phyloP scores from a whole-genome alignment of 2,888 invertebrate genomes.

The Phasia obesa region DNA sequence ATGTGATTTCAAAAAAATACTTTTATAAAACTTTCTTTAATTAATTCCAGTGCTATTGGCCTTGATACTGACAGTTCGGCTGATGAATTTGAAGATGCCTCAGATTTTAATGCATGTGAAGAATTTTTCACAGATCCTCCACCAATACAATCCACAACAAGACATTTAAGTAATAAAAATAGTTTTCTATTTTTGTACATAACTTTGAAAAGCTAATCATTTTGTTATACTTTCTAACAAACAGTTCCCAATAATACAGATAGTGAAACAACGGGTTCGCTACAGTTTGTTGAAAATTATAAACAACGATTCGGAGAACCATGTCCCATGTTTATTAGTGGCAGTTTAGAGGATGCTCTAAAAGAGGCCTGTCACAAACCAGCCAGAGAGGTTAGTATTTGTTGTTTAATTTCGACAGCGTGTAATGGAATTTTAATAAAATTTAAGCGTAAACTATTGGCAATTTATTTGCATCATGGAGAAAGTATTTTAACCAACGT shows the following conservation, averaged over 20 bases:
- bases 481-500: slow-evolving; percentile 97
- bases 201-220: neutral
- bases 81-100: slow-evolving; percentile 93
- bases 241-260: slow-evolving; percentile 93
- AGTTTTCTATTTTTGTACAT: slow-evolving; percentile 68
- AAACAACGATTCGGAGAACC: slow-evolving; percentile 89
- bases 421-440: neutral
- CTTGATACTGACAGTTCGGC: slow-evolving; percentile 86
- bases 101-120: slow-evolving; percentile 93
- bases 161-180: slow-evolving; percentile 87
- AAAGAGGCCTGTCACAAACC: slow-evolving; percentile 94
- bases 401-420: neutral
- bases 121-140: slow-evolving; percentile 92
- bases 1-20: too few species aligned
- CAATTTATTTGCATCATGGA: slow-evolving; percentile 98
- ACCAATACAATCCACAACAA: slow-evolving; percentile 87
- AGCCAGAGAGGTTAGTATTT: slow-evolving; percentile 89
- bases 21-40: neutral
- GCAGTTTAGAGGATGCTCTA: slow-evolving; percentile 94
- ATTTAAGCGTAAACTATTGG: slow-evolving; percentile 93
- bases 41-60: slow-evolving; percentile 74
- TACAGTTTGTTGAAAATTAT: slow-evolving; percentile 94
- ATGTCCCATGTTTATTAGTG: slow-evolving; percentile 95
- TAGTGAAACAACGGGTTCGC: slow-evolving; percentile 92
- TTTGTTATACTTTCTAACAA: neutral